These are phyloP conservation scores for Pelosia muscerda DNA, from an alignment of 2,888 invertebrate genomes.

Conservation along the genomic window DNA sequence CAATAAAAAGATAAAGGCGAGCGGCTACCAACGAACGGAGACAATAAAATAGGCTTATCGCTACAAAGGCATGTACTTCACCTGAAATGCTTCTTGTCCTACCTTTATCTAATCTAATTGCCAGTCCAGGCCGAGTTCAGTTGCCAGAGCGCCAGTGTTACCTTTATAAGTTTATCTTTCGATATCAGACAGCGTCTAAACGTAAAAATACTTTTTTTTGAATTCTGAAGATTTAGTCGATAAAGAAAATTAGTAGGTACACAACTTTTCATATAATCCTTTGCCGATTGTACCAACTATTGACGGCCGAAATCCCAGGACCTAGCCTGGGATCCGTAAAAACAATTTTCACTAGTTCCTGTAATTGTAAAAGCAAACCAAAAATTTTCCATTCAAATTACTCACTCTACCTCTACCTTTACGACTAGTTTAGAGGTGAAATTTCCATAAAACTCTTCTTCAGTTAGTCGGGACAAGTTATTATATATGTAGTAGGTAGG, in stretches of 20 bases:
- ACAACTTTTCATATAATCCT: no score
- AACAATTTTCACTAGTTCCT: no score
- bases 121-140: conserved; percentile 29
- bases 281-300: no score
- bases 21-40: conserved; percentile 64
- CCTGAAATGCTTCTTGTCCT: conserved; percentile 60
- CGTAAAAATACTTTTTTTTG: not conserved
- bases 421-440: no score
- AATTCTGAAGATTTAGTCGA: not conserved
- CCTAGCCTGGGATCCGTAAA: not conserved
- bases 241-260: no score
- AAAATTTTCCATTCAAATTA: no score
- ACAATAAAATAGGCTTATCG: conserved; percentile 80
- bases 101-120: conserved; percentile 59
- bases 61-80: conserved; percentile 63
- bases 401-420: no score
- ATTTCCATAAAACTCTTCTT: no score
- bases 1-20: conserved; percentile 78
- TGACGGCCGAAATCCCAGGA: no score
- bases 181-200: not conserved
- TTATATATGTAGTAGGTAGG: no score
- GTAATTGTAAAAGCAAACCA: no score
- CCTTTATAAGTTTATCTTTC: not conserved
- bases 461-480: no score
- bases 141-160: conserved; percentile 21